These are phyloP conservation scores for Poeciliopsis prolifica DNA, from an alignment of 2,113 vertebrate genomes.

Conservation along the genomic window DNA sequence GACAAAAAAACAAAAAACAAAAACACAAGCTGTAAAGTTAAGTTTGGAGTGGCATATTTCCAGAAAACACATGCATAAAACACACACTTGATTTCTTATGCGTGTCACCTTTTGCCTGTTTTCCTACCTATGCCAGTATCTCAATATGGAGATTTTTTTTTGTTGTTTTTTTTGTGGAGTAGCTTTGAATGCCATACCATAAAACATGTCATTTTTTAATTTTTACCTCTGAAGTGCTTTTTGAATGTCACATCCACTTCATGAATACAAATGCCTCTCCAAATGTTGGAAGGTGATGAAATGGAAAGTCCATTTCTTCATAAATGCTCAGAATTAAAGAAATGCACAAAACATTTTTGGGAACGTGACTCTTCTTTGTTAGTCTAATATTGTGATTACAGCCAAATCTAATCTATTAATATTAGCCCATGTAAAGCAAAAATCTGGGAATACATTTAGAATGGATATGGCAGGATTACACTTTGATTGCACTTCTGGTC, in stretches of 20 bases:
- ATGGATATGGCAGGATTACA: no score
- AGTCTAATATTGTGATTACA: background rate
- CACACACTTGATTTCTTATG: constrained; percentile 1
- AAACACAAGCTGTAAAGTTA: constrained; percentile 14
- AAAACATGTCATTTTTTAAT: constrained; percentile 51
- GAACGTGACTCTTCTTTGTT: background rate
- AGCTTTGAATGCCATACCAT: constrained; percentile 26
- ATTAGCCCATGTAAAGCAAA: no score
- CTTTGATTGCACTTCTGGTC: no score
- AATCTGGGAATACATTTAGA: no score
- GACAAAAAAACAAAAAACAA: constrained; percentile 9
- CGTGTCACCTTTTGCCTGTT: constrained; percentile 1
- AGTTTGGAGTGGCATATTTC: constrained; percentile 16
- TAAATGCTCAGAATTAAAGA: constrained; percentile 48
- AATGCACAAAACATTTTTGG: background rate
- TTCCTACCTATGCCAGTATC: background rate
- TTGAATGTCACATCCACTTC: constrained; percentile 64
- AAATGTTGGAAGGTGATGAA: background rate
- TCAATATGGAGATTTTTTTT: constrained; percentile 24
- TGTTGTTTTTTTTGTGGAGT: constrained; percentile 14
- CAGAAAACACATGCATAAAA: background rate
- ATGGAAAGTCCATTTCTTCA: constrained; percentile 44
- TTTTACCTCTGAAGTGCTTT: constrained; percentile 27
- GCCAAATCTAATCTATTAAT: background rate
- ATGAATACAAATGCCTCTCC: constrained; percentile 60